phyloP scores from a whole-genome alignment of 2,113 vertebrate species.

The Scomber colias region DNA sequence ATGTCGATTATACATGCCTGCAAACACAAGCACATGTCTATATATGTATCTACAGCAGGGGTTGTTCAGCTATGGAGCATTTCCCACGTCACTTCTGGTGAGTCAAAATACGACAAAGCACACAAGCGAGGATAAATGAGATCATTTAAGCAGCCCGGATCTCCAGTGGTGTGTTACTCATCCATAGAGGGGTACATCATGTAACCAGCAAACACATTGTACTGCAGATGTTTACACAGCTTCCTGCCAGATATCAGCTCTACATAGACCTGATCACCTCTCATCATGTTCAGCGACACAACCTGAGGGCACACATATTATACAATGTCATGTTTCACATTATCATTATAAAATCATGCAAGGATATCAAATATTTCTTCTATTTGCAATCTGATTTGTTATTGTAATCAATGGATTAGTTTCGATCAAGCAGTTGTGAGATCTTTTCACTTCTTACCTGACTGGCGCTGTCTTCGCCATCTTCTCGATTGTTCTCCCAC shows the following conservation, averaged over 20 bases:
- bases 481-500: slow-evolving; percentile 83
- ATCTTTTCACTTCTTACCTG: slow-evolving; percentile 50
- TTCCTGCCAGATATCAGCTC: slow-evolving; percentile 72
- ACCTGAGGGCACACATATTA: slow-evolving; percentile 45
- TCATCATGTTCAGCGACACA: slow-evolving; percentile 64
- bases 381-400: neutral
- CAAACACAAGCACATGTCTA: neutral
- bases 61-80: neutral
- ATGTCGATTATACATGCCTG: slow-evolving; percentile 1
- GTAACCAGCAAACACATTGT: slow-evolving; percentile 81
- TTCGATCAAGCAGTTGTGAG: neutral
- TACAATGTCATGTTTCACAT: neutral
- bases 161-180: slow-evolving; percentile 4
- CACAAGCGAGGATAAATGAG: neutral
- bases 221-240: slow-evolving; percentile 63
- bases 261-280: slow-evolving; percentile 79
- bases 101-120: neutral
- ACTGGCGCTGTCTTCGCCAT: slow-evolving; percentile 76
- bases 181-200: slow-evolving; percentile 73
- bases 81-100: neutral
- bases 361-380: neutral
- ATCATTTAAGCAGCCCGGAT: neutral
- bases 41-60: slow-evolving; percentile 11
- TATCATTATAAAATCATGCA: neutral
- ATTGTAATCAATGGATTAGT: neutral